Base-by-base conservation (phyloP, 2,797 vertebrate species). In the Ctenopoma multispine region DNA sequence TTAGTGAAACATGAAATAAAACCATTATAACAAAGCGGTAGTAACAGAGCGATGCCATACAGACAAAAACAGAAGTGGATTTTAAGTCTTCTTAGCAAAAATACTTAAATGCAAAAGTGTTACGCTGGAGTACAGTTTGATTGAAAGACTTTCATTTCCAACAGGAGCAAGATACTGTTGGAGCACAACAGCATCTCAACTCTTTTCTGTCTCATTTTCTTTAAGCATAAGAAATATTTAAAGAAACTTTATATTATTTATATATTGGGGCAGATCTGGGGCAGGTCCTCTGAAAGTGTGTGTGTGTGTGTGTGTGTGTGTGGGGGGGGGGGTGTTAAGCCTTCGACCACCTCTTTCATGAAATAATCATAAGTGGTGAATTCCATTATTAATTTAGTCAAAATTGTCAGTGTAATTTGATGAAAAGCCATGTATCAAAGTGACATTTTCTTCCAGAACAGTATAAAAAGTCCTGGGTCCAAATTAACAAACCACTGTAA, bases 261-360 rank as follows among this genome's bases (percentile, higher is more conserved):
- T 38, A 72, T 47, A 67, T 0, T 0, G 7, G 40, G 59, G 55
- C 13, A 69, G 63, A 84, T 75, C 21, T 75, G 65, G 70, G 69
- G 23, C 62, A 66, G 27, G 31, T 66, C 56, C 46, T 63, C 27
- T 0, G 21, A 66, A 60, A 69, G 29, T n/a, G n/a, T n/a, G n/a
- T n/a, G n/a, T n/a, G n/a, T n/a, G n/a, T n/a, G n/a, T n/a, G n/a
- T n/a, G n/a, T n/a, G n/a, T n/a, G n/a, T n/a, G n/a, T n/a, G n/a
- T n/a, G n/a, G n/a, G n/a, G n/a, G n/a, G n/a, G n/a, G n/a, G n/a
- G n/a, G n/a, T n/a, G n/a, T n/a, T n/a, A n/a, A n/a, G n/a, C 11
- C 9, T 40, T 47, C 20, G 13, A 67, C 48, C 9, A 14, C 27
- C 8, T 74, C 29, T 57, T 48, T 63, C 27, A 66, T 69, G 3